Conservation (phyloP, 2,888 invertebrate genomes). For the Plagodis dolabraria region DNA sequence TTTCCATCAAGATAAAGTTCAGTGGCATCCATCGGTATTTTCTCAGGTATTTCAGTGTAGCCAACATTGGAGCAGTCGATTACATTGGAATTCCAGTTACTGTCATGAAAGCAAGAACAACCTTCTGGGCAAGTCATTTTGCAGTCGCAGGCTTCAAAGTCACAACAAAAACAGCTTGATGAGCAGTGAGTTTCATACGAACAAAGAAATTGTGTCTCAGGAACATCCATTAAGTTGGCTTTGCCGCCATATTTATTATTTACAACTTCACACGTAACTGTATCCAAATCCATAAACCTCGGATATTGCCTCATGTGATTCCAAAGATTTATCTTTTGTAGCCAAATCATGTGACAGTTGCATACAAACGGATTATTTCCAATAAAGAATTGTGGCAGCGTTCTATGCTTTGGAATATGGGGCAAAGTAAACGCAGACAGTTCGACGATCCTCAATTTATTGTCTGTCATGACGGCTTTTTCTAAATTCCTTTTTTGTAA, state of each 20-base stretch:
- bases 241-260: conserved; percentile 87
- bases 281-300: conserved; percentile 90
- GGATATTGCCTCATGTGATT: conserved; percentile 90
- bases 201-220: conserved; percentile 91
- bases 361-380: conserved; percentile 94
- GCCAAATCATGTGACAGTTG: conserved; percentile 95
- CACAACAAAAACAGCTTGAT: conserved; percentile 93
- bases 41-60: conserved; percentile 89
- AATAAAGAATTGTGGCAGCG: conserved; percentile 91
- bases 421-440: conserved; percentile 89
- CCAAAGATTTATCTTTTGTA: conserved; percentile 90
- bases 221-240: conserved; percentile 87
- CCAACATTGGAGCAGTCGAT: conserved; percentile 92
- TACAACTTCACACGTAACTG: conserved; percentile 90
- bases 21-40: conserved; percentile 95
- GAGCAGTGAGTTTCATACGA: conserved; percentile 93
- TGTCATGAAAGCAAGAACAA: conserved; percentile 94
- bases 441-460: conserved; percentile 89
- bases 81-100: conserved; percentile 92
- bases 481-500: conserved; percentile 88
- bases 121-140: conserved; percentile 94
- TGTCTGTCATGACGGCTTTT: conserved; percentile 91
- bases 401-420: conserved; percentile 86
- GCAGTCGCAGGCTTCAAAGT: conserved; percentile 95
- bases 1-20: conserved; percentile 94